Evolutionary conservation across 2,888 invertebrate genomes (phyloP).

Genomic region (Lampropteryx suffumata): DNA sequence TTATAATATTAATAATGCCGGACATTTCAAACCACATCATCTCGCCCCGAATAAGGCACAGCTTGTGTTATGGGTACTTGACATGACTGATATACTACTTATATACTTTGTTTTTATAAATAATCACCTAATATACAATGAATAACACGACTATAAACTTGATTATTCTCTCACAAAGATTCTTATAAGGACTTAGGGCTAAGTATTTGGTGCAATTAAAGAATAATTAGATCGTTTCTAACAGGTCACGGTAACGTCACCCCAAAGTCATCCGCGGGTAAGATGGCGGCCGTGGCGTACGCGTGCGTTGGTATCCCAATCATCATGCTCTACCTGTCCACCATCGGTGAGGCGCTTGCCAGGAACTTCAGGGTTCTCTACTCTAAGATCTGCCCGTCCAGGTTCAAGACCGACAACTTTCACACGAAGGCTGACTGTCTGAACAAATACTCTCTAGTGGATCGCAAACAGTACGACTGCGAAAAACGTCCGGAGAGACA

Average conservation of each 20-base stretch:
- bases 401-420: conserved; percentile 45
- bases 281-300: conserved; percentile 91
- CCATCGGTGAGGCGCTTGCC: conserved; percentile 93
- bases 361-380: conserved; percentile 89
- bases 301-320: conserved; percentile 94
- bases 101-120: no score
- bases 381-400: conserved; percentile 74
- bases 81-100: no score
- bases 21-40: no score
- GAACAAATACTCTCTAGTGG: conserved; percentile 42
- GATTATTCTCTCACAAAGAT: no score
- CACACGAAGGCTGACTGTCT: conserved; percentile 55
- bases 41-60: no score
- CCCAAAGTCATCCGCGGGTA: conserved; percentile 91
- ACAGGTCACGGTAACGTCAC: conserved; percentile 93
- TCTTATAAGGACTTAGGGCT: no score
- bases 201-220: no score
- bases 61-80: no score
- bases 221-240: conserved; percentile 16
- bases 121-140: no score
- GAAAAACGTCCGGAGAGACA: conserved; percentile 48
- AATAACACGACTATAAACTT: no score
- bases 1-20: no score
- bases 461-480: conserved; percentile 46
- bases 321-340: conserved; percentile 93